A percentile compares a stretch with the other conserved stretches of the same genome.
Conservation (phyloP, 2,113 vertebrate genomes). For the Pavo muticus region DNA sequence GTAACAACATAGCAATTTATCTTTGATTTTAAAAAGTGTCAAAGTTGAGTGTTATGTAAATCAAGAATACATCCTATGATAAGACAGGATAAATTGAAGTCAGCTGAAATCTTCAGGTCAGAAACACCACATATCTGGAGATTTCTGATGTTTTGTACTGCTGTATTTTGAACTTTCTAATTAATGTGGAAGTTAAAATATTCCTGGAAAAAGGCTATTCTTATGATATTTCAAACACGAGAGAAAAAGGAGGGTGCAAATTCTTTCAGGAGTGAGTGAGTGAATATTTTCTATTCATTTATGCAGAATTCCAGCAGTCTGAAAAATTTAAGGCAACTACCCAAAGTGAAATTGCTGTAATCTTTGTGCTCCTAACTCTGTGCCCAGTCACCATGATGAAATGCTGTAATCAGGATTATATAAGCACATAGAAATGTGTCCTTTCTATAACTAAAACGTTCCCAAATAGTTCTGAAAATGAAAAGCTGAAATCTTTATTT, state of each 20-base stretch:
- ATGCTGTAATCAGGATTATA: constrained; percentile 22
- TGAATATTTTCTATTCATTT: not conserved
- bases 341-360: constrained; percentile 16
- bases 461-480: constrained; percentile 8
- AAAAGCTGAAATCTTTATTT: not conserved
- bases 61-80: not conserved
- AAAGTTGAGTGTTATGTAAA: not conserved
- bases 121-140: not conserved
- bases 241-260: not conserved
- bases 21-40: not conserved
- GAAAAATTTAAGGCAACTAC: not conserved
- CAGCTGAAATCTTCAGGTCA: not conserved
- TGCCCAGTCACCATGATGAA: not conserved
- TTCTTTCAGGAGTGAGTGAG: not conserved
- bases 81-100: not conserved
- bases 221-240: not conserved
- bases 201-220: not conserved
- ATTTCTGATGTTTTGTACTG: not conserved
- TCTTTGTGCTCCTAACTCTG: not conserved
- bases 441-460: constrained; percentile 16
- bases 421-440: not conserved
- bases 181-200: not conserved
- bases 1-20: not conserved
- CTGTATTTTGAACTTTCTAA: not conserved
- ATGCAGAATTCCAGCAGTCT: not conserved